A percentile compares a stretch with the other conserved stretches of the same genome.
phyloP scores from a whole-genome alignment of 2,113 vertebrate genomes.

The Poecile atricapillus region DNA sequence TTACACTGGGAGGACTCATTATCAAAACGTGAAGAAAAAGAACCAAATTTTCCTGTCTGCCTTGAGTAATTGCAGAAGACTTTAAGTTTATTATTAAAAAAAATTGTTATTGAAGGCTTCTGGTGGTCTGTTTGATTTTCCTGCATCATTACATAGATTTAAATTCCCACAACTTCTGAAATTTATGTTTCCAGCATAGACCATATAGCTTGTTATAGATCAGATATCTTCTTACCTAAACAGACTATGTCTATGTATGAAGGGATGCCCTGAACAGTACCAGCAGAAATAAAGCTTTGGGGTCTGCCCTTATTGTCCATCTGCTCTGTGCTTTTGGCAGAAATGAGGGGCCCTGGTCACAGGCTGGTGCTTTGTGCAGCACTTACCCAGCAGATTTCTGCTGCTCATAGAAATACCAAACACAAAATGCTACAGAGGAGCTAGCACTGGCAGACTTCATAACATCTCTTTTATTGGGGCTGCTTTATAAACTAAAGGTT shows the following conservation, averaged over 20 bases:
- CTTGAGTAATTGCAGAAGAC: background rate
- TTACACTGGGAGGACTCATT: background rate
- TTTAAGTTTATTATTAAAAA: background rate
- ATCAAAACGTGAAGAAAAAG: background rate
- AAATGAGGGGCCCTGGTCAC: background rate
- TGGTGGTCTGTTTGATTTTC: background rate
- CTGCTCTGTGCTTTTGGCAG: background rate
- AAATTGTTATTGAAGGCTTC: background rate
- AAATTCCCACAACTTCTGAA: background rate
- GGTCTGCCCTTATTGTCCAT: background rate
- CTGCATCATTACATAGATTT: background rate
- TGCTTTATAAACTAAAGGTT: background rate
- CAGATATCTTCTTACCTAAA: background rate
- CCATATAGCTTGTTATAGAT: background rate
- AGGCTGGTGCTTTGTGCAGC: background rate
- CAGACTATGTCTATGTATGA: background rate
- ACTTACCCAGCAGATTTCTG: background rate
- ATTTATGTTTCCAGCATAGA: background rate
- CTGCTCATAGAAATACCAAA: background rate
- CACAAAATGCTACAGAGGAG: background rate
- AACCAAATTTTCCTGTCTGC: background rate
- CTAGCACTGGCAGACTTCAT: background rate
- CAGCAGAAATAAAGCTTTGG: background rate
- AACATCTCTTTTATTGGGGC: background rate
- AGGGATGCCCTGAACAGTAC: background rate